Evolutionary conservation across 2,113 vertebrate genomes (phyloP), one percentile per base, ranked within the genome.

Genomic region (Eulemur rufifrons): DNA sequence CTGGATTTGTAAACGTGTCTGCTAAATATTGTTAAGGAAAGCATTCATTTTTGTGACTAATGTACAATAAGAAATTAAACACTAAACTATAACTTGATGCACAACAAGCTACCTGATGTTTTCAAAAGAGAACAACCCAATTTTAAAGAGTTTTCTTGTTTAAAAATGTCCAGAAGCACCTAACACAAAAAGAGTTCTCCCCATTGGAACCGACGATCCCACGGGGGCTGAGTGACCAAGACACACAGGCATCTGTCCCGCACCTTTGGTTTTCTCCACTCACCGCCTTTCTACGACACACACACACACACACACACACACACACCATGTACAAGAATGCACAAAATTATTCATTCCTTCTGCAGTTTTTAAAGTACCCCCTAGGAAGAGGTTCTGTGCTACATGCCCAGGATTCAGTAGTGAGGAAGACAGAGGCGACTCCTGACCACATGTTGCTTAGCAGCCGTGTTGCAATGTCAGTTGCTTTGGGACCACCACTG

Each of bases 71-170:
- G 69, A 95, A 92, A 85, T 23, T 32, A 71, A 23, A 74, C 1
- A 90, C 17, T 61, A 56, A 97, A 92, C 23, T 50, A 68, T 81
- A 59, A 85, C 2, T 85, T 83, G 6, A 71, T 69, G 15, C 12
- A 89, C 91, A 74, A 14, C 15, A 64, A 94, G 45, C 23, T 85
- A 73, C 7, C 8, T 78, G 5, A 66, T 50, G 1, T 47, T 82
- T 93, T 86, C 45, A 81, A 96, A 95, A 93, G 2, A n/a, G 27
- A 68, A 92, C 96, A 94, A 32, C 32, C 4, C 29, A 95, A 74
- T 25, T 85, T 8, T 47, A n/a, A 82, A 47, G 54, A 89, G 14
- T 47, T 90, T 88, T n/a, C 12, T 68, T 93, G 6, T 39, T 93
- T 89, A 23, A 66, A 96, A 92, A 64, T 93, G 18, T 73, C 47